Evolutionary conservation across 2,113 vertebrate species (phyloP).

Genomic region (Mus pahari): DNA sequence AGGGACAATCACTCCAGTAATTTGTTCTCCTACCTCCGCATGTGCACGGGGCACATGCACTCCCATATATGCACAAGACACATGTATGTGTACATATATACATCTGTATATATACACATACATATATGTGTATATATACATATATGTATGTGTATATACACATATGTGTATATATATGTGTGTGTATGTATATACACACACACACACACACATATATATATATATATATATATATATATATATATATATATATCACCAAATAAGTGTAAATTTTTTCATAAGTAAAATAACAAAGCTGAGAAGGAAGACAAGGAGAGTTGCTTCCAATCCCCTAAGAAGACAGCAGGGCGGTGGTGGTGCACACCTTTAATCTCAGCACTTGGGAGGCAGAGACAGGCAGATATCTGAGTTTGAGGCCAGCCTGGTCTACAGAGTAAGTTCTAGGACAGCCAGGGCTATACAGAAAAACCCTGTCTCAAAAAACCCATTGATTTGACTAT

Average conservation of each 20-base stretch:
- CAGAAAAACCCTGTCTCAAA: too few species aligned
- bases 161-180: not conserved
- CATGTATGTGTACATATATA: not conserved
- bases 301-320: conserved; percentile 36
- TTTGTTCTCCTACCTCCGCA: not conserved
- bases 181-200: not conserved
- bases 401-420: too few species aligned
- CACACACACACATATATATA: not conserved
- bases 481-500: not conserved
- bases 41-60: too few species aligned
- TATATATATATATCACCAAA: too few species aligned
- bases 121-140: too few species aligned
- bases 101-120: not conserved
- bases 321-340: conserved; percentile 76
- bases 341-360: too few species aligned
- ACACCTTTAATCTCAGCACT: too few species aligned
- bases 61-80: not conserved
- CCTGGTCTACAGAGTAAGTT: too few species aligned
- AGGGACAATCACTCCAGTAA: not conserved
- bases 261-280: not conserved
- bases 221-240: too few species aligned
- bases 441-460: too few species aligned
- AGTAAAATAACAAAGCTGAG: not conserved
- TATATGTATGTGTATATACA: too few species aligned
- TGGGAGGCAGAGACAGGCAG: too few species aligned